Evolutionary conservation across 2,113 vertebrate genomes (phyloP).

Genomic region (Morone saxatilis): DNA sequence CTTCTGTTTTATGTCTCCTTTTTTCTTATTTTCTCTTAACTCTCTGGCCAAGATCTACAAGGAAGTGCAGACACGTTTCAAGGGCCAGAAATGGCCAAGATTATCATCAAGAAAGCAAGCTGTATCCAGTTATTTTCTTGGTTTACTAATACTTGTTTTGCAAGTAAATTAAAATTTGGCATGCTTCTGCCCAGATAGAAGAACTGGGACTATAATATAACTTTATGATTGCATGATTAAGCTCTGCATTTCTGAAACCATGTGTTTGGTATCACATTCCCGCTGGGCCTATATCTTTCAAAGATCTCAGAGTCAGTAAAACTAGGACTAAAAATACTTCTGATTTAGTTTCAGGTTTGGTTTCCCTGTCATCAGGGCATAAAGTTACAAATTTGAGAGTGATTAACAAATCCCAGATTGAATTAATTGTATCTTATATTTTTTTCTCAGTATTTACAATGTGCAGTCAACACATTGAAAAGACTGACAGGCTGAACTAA

Average conservation of each 20-base stretch:
- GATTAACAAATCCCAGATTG: neutral
- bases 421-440: neutral
- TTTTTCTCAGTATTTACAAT: neutral
- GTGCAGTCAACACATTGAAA: neutral
- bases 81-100: constrained; percentile 3
- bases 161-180: neutral
- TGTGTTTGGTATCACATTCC: constrained; percentile 11
- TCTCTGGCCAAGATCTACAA: constrained; percentile 25
- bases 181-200: neutral
- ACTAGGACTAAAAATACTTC: neutral
- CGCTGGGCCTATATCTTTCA: neutral
- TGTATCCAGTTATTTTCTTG: constrained; percentile 26
- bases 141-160: constrained; percentile 5
- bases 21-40: constrained; percentile 29
- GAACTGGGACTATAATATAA: neutral
- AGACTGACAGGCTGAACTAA: neutral
- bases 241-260: neutral
- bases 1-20: constrained; percentile 23
- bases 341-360: neutral
- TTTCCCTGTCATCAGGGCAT: neutral
- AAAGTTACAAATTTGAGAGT: neutral
- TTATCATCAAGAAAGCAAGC: constrained; percentile 31
- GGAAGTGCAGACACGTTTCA: constrained; percentile 34
- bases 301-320: neutral
- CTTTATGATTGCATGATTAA: neutral